Conservation (phyloP, 2,888 invertebrate genomes). For the Cylloceria caligata region DNA sequence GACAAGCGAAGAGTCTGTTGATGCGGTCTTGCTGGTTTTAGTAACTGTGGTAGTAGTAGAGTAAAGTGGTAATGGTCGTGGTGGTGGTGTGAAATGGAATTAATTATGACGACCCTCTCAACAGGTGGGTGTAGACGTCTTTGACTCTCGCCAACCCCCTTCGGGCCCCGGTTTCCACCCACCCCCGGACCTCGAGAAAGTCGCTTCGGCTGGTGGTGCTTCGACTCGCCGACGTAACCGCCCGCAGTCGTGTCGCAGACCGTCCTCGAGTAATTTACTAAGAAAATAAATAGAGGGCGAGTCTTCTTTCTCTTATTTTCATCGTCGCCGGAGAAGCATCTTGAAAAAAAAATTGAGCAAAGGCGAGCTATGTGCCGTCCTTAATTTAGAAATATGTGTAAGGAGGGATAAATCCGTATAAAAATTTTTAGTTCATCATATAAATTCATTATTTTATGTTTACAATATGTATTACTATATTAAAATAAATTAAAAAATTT, state of each 20-base stretch:
- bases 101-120: constrained; percentile 83
- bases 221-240: constrained; percentile 67
- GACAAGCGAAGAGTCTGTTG: constrained; percentile 57
- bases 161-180: constrained; percentile 37
- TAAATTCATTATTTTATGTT: neutral
- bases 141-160: constrained; percentile 74
- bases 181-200: constrained; percentile 62
- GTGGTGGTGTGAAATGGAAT: constrained; percentile 83
- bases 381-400: constrained; percentile 54
- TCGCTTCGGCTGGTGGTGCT: constrained; percentile 55
- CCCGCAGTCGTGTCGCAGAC: constrained; percentile 79
- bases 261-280: constrained; percentile 83
- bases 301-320: constrained; percentile 68
- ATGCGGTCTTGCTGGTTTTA: constrained; percentile 47
- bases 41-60: constrained; percentile 52
- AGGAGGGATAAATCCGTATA: neutral
- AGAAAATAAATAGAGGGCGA: constrained; percentile 83
- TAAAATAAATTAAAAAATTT: too few relatives aligned
- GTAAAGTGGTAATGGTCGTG: constrained; percentile 70
- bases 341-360: constrained; percentile 60
- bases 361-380: constrained; percentile 25
- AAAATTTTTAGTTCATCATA: neutral
- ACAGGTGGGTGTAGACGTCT: constrained; percentile 84
- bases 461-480: neutral
- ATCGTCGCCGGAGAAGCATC: constrained; percentile 33